Evolutionary conservation across 2,113 vertebrate species (phyloP), one percentile per base, ranked within the genome.

Genomic region (Nyctereutes procyonoides): DNA sequence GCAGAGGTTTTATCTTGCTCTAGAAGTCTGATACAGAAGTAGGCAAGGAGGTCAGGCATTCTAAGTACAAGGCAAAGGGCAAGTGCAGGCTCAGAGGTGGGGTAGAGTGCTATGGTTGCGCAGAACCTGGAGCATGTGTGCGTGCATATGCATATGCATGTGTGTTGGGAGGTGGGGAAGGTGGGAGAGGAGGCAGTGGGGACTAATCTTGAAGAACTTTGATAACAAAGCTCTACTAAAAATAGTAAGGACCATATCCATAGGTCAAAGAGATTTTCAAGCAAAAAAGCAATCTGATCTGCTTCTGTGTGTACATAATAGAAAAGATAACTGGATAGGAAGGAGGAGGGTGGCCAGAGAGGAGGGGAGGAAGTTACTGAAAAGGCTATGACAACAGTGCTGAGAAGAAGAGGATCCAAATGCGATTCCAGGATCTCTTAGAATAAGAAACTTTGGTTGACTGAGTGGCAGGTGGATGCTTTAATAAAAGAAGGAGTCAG

Each of bases 21-120:
- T 7, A 24, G 20, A 35, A n/a, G 8, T 7, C 24, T 0, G 0
- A 51, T 15, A 55, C 4, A 14, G 76, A 13, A 15, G 90, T 0
- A 48, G 84, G 26, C 35, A 83, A 56, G 5, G 71, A 81, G 38
- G 63, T 22, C 56, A 84, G 55, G 71, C 32, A 17, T 7, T 24
- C 38, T 30, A n/a, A 56, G 8, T 20, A n/a, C 35, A 84, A 48
- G 55, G 73, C 38, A 63, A 48, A 83, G 77, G 53, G 26, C 87
- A n/a, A 67, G 80, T 10, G 43, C 82, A 93, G 83, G 38, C 22
- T 12, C 17, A 22, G 48, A 30, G 5, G 69, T 28, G 53, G 65
- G 56, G 58, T 2, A 22, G 24, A 51, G 14, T 14, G 12, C 43
- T 32, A 24, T 8, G 38, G 51, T 48, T 2, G 22, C 3, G 10